Evolutionary conservation across 2,888 invertebrate species (phyloP), one percentile per base, ranked within the genome.

Genomic region (Drosophila barbarae): DNA sequence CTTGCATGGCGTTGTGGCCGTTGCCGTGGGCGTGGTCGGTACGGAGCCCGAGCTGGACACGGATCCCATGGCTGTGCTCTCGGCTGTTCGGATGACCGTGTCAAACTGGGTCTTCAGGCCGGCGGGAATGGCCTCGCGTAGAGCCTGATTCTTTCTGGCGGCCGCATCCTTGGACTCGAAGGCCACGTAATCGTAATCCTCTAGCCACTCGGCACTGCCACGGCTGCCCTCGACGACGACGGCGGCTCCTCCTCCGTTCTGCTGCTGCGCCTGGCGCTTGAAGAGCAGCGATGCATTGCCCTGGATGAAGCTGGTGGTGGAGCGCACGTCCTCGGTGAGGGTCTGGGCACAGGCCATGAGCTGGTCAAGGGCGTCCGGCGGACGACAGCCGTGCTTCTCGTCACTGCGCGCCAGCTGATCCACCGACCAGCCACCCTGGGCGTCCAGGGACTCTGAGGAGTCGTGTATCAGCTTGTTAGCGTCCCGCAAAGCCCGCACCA

Each of bases 131-230:
- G 93, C 92, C 63, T 94, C 94, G 26, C 94, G 91, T 5, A 95
- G 92, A 78, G 94, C 94, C 9, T 94, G 93, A 79, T 95, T 92
- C 75, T 94, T 93, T 69, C 93, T 92, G 21, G 93, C 93, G 3
- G 93, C 92, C 32, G 92, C 91, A 72, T 94, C 93, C 82, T 94
- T 93, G 3, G 95, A 94, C 87, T 95, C 93, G 87, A 97, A 91
- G 85, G 95, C 94, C 47, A 97, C 96, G 87, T 98, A 98, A 89
- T 97, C 97, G 87, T 96, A 96, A 87, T 97, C 97, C 85, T 96
- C 96, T 23, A 93, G 91, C 92, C 93, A 93, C 63, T 93, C 94
- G 54, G 86, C 76, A 35, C 71, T 77, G 58, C 72, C 73, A 1
- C 74, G 74, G 35, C 71, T 74, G 28, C 53, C 38, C 5, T 61